These are phyloP conservation scores for Beris morrisii DNA, from an alignment of 2,888 invertebrate genomes.

Conservation along the genomic window DNA sequence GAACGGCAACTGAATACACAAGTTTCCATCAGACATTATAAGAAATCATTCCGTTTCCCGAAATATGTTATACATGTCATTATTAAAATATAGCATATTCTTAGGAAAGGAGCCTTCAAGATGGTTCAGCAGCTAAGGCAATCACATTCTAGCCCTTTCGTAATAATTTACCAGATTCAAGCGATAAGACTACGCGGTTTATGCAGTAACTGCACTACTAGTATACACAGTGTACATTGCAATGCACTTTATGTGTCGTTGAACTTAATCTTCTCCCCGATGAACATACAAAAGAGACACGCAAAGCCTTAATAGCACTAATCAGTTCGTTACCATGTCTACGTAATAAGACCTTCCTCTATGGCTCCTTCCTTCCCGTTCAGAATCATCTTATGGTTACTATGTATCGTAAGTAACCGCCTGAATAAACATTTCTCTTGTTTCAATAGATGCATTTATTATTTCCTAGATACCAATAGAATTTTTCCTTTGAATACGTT, in stretches of 20 bases:
- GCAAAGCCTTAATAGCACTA: slow-evolving; percentile 37
- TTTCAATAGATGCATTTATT: neutral
- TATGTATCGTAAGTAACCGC: neutral
- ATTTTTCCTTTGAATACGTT: no score
- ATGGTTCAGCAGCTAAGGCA: no score
- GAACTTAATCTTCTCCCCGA: slow-evolving; percentile 12
- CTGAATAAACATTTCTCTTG: slow-evolving; percentile 23
- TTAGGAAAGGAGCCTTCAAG: no score
- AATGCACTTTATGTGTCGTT: slow-evolving; percentile 14
- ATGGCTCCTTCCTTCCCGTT: slow-evolving; percentile 15
- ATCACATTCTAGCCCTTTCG: no score
- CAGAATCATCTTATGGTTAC: no score
- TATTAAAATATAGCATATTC: no score
- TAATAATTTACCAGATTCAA: no score
- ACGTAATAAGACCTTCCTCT: slow-evolving; percentile 17
- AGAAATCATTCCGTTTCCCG: no score
- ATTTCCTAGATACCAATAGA: no score
- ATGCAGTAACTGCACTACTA: slow-evolving; percentile 4
- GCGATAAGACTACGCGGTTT: neutral
- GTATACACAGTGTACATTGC: neutral
- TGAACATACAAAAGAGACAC: slow-evolving; percentile 42
- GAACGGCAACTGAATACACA: no score
- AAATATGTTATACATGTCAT: no score
- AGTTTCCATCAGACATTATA: no score
- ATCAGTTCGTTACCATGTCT: slow-evolving; percentile 34